Conservation (phyloP, 2,797 vertebrate genomes). For the Bufotes viridis region DNA sequence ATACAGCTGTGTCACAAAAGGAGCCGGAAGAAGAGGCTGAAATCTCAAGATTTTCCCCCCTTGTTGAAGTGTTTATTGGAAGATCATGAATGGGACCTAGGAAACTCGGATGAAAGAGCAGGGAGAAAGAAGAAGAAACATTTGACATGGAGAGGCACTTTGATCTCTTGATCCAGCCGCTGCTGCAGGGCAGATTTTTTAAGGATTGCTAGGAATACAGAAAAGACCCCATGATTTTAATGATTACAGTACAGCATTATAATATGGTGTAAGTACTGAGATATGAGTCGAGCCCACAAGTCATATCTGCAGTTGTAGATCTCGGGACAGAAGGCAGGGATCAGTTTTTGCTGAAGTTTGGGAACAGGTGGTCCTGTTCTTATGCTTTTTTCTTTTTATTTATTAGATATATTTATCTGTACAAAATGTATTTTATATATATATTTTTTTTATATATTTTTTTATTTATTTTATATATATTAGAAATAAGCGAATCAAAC, state of each 20-base stretch:
- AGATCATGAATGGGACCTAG: conserved; percentile 51
- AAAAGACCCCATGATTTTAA: conserved; percentile 35
- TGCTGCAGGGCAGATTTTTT: conserved; percentile 53
- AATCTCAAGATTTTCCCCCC: neutral
- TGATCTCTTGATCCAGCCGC: conserved; percentile 54
- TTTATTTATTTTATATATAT: no score
- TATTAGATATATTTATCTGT: neutral
- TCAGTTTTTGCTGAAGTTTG: no score
- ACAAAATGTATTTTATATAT: no score
- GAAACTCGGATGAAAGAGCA: conserved; percentile 53
- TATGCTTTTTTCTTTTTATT: neutral
- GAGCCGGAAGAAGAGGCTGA: conserved; percentile 21
- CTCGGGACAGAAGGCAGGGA: neutral
- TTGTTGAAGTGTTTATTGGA: conserved; percentile 52
- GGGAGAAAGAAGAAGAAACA: conserved; percentile 20
- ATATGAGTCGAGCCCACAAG: neutral
- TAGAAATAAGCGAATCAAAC: no score
- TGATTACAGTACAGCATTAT: conserved; percentile 43
- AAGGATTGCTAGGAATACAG: conserved; percentile 54
- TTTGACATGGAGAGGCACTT: conserved; percentile 51
- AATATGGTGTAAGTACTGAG: conserved; percentile 24
- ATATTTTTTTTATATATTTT: no score
- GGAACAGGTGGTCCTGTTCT: neutral
- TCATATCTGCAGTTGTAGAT: neutral
- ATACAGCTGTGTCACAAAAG: conserved; percentile 41